Conservation (phyloP, 2,797 vertebrate species). For the Zalophus californianus region DNA sequence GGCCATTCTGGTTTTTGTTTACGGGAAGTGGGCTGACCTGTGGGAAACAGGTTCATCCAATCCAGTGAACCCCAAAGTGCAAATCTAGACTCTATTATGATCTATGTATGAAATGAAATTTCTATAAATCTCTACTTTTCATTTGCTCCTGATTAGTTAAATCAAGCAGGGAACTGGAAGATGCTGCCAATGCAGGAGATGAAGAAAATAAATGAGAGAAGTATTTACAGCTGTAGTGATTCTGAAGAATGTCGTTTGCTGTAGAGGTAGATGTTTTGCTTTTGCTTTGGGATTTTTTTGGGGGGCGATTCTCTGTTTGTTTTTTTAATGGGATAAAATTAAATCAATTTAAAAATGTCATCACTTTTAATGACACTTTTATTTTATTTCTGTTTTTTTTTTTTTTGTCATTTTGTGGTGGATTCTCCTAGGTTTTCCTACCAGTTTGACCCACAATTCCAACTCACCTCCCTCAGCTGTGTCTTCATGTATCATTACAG, state of each 20-base stretch:
- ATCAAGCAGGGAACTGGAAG: background rate
- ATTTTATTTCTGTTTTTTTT: background rate
- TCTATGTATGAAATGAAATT: background rate
- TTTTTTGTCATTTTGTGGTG: conserved; percentile 60
- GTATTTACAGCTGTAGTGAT: background rate
- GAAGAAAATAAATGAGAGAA: background rate
- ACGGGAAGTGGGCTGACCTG: background rate
- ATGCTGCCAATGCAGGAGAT: background rate
- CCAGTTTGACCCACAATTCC: conserved; percentile 23
- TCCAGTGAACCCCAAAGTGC: too few species aligned
- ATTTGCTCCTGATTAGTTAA: conserved; percentile 19
- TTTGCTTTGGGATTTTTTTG: background rate
- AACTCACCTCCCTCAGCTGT: background rate
- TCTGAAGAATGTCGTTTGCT: background rate
- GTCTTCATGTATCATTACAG: conserved; percentile 63
- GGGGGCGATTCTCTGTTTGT: background rate
- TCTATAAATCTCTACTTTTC: conserved; percentile 10
- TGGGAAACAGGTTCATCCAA: background rate
- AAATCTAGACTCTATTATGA: rapidly evolving
- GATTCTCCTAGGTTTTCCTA: background rate
- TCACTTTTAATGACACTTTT: background rate
- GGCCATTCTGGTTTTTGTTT: background rate
- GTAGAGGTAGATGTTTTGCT: background rate
- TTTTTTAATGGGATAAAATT: background rate
- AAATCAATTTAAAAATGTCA: background rate